Evolutionary conservation across 2,113 vertebrate species (phyloP).

Genomic region (Anarrhichthys ocellatus): DNA sequence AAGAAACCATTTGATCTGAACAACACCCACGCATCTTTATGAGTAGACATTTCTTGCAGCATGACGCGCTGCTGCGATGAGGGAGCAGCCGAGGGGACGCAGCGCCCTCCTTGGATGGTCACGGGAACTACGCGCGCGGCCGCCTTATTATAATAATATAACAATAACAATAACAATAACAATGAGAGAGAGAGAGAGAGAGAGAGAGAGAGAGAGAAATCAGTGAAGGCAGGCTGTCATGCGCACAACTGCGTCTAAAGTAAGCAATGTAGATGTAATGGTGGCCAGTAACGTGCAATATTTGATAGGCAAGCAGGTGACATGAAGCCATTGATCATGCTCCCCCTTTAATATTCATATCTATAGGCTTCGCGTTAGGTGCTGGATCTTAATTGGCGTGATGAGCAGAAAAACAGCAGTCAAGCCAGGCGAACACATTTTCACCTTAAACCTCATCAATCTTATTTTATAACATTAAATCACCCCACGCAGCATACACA

Average conservation of each 20-base stretch:
- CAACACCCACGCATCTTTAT: not conserved
- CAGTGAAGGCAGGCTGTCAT: slow-evolving; percentile 12
- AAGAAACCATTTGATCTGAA: not conserved
- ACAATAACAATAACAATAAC: not conserved
- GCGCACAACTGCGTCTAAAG: slow-evolving; percentile 47
- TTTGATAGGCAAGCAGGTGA: not conserved
- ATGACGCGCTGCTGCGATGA: slow-evolving; percentile 3
- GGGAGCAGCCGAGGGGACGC: slow-evolving; percentile 52
- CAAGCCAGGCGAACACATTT: not conserved
- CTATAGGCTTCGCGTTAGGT: slow-evolving; percentile 3
- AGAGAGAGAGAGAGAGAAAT: not conserved
- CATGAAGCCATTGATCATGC: not conserved
- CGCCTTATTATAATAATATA: not conserved
- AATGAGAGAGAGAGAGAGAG: not conserved
- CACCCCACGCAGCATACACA: not conserved
- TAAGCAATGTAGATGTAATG: slow-evolving; percentile 21
- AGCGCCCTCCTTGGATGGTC: slow-evolving; percentile 73
- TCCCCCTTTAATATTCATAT: not conserved
- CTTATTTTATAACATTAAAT: not conserved
- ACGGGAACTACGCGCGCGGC: not conserved
- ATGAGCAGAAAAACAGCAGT: slow-evolving; percentile 2
- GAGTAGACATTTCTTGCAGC: slow-evolving; percentile 22
- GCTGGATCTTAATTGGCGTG: slow-evolving; percentile 13
- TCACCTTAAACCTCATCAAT: not conserved
- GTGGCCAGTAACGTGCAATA: slow-evolving; percentile 23